Percentiles rank a stretch among this genome's conserved stretches.
These are phyloP conservation scores for Todiramphus chloris DNA, from an alignment of 2,113 vertebrate species.

Conservation along the genomic window DNA sequence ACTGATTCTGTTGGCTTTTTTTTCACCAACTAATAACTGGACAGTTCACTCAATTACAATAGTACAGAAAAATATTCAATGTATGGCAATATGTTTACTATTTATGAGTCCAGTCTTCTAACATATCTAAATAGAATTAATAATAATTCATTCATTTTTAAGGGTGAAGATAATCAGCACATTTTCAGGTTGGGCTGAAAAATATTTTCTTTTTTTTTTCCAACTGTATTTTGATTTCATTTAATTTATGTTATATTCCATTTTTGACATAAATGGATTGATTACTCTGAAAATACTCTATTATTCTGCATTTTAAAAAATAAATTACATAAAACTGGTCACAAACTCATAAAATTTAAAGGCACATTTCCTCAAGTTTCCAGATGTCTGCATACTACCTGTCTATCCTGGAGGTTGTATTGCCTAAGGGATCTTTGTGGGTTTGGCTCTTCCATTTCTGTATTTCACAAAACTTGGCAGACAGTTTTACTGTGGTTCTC, in stretches of 20 bases:
- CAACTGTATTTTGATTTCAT: not conserved
- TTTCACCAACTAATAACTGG: accelerated
- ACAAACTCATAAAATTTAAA: not conserved
- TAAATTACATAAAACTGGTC: not conserved
- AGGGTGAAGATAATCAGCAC: not conserved
- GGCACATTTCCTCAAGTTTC: not conserved
- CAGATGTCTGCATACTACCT: not conserved
- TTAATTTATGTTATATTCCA: not conserved
- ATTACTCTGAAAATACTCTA: not conserved
- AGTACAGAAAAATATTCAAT: not conserved
- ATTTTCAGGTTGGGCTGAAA: not conserved
- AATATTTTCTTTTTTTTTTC: not conserved
- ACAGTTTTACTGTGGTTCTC: not conserved
- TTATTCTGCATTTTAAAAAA: not conserved
- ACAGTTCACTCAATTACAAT: not conserved
- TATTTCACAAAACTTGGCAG: conserved; percentile 29
- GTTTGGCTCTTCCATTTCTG: conserved; percentile 1
- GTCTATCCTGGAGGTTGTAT: not conserved
- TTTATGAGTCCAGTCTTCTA: not conserved
- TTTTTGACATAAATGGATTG: not conserved
- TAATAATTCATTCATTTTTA: not conserved
- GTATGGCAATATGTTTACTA: not conserved
- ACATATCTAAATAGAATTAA: not conserved
- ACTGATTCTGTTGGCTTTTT: too few relatives aligned
- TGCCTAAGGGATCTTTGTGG: conserved; percentile 1